phyloP scores from a whole-genome alignment of 2,888 invertebrate species.

The Phalera bucephala region DNA sequence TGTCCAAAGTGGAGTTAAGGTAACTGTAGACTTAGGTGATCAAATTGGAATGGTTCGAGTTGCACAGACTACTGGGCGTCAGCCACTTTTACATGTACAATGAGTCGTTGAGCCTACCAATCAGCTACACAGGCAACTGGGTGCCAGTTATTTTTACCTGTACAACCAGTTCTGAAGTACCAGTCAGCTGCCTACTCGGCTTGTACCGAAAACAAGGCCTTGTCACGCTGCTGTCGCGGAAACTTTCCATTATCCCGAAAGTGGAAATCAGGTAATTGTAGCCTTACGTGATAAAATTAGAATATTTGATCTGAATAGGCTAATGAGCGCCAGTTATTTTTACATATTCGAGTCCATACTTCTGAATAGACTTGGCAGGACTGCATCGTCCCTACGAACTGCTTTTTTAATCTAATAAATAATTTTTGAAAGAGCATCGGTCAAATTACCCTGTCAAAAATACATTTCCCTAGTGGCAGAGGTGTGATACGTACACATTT shows the following conservation, averaged over 20 bases:
- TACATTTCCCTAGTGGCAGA: no score
- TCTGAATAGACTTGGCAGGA: no score
- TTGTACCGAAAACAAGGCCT: conserved; percentile 86
- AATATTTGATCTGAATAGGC: conserved; percentile 81
- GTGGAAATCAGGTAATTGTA: conserved; percentile 88
- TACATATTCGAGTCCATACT: conserved; percentile 91
- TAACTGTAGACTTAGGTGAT: conserved; percentile 21
- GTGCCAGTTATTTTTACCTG: conserved; percentile 94
- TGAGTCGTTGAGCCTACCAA: conserved; percentile 91
- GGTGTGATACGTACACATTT: no score
- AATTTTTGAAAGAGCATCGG: no score
- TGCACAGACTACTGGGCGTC: conserved; percentile 92
- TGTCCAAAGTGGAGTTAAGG: conserved; percentile 93
- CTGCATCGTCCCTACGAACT: no score
- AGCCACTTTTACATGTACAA: conserved; percentile 96
- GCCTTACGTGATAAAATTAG: background rate
- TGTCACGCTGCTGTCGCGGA: conserved; percentile 91
- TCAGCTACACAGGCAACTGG: conserved; percentile 92
- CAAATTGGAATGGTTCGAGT: no score
- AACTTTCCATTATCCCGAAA: conserved; percentile 91
- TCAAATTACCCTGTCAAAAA: no score
- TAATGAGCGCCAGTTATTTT: conserved; percentile 93
- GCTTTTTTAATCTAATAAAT: no score
- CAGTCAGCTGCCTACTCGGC: conserved; percentile 89
- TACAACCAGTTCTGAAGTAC: conserved; percentile 94